phyloP scores from a whole-genome alignment of 1,140 invertebrate genomes.

The Periplaneta americana region DNA sequence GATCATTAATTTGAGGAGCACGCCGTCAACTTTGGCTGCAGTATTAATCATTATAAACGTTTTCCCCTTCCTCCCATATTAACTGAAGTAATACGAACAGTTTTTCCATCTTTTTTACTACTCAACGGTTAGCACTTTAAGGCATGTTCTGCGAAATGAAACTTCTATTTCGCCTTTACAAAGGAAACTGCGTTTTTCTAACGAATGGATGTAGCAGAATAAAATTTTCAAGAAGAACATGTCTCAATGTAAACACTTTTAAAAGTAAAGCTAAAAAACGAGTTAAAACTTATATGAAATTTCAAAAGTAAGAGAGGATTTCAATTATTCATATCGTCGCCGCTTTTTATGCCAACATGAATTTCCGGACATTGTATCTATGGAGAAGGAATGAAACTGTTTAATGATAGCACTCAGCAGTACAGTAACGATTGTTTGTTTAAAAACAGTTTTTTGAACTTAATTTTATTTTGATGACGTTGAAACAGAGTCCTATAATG shows the following conservation, averaged over 20 bases:
- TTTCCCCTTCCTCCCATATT: neutral
- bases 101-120: neutral
- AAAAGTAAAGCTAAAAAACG: no score
- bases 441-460: no score
- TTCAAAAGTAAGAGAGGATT: no score
- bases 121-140: neutral
- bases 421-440: no score
- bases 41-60: neutral
- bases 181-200: neutral
- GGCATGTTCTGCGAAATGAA: neutral
- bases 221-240: neutral
- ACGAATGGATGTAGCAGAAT: neutral
- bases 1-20: neutral
- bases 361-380: no score
- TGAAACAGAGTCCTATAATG: no score
- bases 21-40: neutral
- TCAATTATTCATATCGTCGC: no score
- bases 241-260: neutral
- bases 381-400: no score
- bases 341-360: no score
- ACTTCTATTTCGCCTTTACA: neutral
- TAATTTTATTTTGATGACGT: no score
- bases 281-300: no score
- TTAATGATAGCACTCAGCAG: no score
- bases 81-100: neutral